Evolutionary conservation across 2,113 vertebrate species (phyloP).

Genomic region (Ariopsis seemanni): DNA sequence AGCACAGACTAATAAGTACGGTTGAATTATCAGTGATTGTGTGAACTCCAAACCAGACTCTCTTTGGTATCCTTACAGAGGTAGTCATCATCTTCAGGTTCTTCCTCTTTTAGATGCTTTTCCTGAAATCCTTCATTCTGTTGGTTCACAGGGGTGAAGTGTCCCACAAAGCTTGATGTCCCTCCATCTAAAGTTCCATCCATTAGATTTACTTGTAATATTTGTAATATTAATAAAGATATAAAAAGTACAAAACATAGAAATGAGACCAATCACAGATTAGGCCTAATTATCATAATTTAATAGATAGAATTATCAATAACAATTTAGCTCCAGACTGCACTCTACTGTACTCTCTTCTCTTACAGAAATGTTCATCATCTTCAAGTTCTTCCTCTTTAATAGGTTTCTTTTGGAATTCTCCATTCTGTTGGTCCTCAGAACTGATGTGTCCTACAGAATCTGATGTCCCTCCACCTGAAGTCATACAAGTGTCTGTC

Average conservation of each 20-base stretch:
- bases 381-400: constrained; percentile 6
- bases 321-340: neutral
- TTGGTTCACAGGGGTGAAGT: neutral
- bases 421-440: neutral
- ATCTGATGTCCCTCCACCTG: neutral
- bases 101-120: neutral
- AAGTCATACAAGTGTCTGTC: neutral
- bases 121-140: neutral
- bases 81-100: neutral
- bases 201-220: neutral
- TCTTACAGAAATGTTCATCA: neutral
- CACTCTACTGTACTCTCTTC: neutral
- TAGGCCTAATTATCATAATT: neutral
- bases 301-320: neutral
- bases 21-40: no score
- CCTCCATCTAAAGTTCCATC: neutral
- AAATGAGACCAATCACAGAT: neutral
- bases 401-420: neutral
- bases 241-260: no score
- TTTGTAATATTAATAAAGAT: neutral
- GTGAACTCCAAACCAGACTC: neutral
- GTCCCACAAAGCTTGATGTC: neutral
- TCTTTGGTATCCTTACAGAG: neutral
- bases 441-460: neutral
- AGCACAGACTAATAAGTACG: no score